Percentiles rank a stretch among this genome's conserved stretches.
phyloP scores from a whole-genome alignment of 2,113 vertebrate species.

The Rostratula benghalensis region DNA sequence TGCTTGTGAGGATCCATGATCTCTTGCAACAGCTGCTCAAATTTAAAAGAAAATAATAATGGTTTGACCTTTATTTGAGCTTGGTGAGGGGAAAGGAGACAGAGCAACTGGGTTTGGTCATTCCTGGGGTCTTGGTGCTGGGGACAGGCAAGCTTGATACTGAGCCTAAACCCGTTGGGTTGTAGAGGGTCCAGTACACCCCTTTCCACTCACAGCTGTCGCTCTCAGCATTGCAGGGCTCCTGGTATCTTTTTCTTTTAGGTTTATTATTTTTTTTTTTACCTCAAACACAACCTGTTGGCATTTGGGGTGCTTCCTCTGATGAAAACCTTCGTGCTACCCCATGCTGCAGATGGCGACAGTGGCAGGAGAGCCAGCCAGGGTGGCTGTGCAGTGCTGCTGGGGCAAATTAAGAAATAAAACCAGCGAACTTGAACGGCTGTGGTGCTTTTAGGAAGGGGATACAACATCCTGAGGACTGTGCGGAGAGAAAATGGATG shows the following conservation, averaged over 20 bases:
- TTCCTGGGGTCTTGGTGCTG: background rate
- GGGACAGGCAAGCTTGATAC: background rate
- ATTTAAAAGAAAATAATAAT: background rate
- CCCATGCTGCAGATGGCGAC: background rate
- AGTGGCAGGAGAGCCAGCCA: rapidly evolving
- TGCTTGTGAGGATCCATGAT: background rate
- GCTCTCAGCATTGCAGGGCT: background rate
- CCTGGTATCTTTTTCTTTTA: background rate
- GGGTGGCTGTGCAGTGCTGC: rapidly evolving
- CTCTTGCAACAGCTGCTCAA: background rate
- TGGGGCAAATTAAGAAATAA: background rate
- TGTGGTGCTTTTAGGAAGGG: background rate
- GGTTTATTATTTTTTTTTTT: background rate
- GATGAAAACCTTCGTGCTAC: no score
- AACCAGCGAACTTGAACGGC: background rate
- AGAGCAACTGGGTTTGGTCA: background rate
- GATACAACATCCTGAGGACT: background rate
- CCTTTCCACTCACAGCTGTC: rapidly evolving
- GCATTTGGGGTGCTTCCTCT: background rate
- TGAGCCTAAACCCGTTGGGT: rapidly evolving
- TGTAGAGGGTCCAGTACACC: background rate
- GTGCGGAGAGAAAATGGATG: background rate
- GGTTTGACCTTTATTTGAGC: background rate
- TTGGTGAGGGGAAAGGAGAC: background rate
- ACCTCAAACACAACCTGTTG: background rate